Evolutionary conservation across 2,888 invertebrate genomes (phyloP), one percentile per base, ranked within the genome.

Genomic region (Drosophila limbata): DNA sequence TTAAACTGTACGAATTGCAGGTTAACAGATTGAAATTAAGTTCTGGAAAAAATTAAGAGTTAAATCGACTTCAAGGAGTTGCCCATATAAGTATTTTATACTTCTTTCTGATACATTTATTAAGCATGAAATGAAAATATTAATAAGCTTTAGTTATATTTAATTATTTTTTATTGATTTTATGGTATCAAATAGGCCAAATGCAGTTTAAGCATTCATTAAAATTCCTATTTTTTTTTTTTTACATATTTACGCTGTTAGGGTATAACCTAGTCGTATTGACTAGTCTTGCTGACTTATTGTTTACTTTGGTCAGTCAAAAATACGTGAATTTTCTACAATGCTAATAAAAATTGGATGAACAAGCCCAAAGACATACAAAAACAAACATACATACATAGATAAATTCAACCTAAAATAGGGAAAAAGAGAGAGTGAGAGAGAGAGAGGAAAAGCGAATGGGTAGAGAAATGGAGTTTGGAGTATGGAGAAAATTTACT

Each of bases 301-400:
- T 39, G 37, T 40, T 48, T 35, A 15, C 35, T 8, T 53, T 59
- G 53, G 33, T 28, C 31, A 39, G 25, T 57, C 28, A 39, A 25
- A 64, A 35, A 48, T 48, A 28, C 52, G 37, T 19, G 55, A 31
- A 66, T 55, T 64, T 47, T 11, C 50, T 44, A 51, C 45, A 73
- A 65, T 73, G 57, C 60, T 77, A 66, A 71, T 68, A 82, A 80
- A 80, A 74, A 77, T 73, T 64, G 69, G 64, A 60, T 84, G 73
- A 64, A 57, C 53, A 62, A 64, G 52, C 47, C 62, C 72, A 81
- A 73, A 75, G 61, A 51, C 37, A 51, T 39, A 51, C 25, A 33
- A 48, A 37, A 13, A 10, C 31, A 55, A 31, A 55, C 37, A 50
- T 19, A 48, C n/a, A 48, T 17, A 50, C 37, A 47, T 37, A 39